Base-by-base conservation (phyloP, 2,888 invertebrate genomes). In the Callyntrura sp. region DNA sequence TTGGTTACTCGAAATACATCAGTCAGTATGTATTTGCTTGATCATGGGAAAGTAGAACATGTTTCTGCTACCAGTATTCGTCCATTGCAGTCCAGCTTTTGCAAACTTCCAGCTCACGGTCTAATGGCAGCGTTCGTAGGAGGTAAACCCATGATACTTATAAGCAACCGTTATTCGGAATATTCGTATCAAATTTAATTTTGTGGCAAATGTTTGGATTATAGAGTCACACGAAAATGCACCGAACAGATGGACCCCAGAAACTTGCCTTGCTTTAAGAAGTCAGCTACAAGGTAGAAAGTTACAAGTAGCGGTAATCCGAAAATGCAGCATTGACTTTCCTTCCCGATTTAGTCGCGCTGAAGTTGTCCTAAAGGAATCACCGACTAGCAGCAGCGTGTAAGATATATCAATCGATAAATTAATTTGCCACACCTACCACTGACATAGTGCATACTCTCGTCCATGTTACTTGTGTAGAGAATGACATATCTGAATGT, bases 41-140 rank as follows among this genome's bases (percentile, higher is more conserved):
- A 90, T 23, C 86, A 90, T 55, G 90, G 90, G 35, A 86, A 86
- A 17, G 76, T 86, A 9, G 90, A 90, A 25, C 85, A 86, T 28
- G 90, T 90, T 51, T 51, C 73, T n/a, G 86, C 85, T 12, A 86
- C 82, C 17, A 70, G 85, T 86, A 86, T 86, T 86, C 85, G 90
- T 57, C 90, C 90, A 20, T 48, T 90, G 17, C 85, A 86, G 35
- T 73, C 81, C 23, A 82, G 85, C 48, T 90, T 90, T 43, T 90
- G 90, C 45, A 86, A 90, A 76, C 76, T 90, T 9, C 90, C 90
- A 43, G 86, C 85, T 60, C 90, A 90, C 43, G 90, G 90, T 20
- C 68, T 90, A 14, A 89, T 89, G 89, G 89, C 89, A 48, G 84
- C 89, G 43, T 89, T 89, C 48, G 70, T 89, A 20, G 89, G 89